Evolutionary conservation across 2,888 invertebrate species (phyloP).

Genomic region (Rhagonycha lutea): DNA sequence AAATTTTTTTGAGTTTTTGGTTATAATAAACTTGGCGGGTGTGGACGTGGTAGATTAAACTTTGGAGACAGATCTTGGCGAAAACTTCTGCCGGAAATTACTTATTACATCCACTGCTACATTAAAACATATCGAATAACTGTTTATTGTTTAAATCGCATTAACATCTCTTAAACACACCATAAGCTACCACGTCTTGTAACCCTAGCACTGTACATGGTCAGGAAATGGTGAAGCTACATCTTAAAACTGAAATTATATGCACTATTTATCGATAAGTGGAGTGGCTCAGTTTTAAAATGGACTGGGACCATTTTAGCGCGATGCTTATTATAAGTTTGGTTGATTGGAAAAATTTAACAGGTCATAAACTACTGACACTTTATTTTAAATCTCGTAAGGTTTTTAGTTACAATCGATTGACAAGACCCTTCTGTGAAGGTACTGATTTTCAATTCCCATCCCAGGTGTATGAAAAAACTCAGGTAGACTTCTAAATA

Average conservation of each 20-base stretch:
- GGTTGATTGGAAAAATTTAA: constrained; percentile 2
- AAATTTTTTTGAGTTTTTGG: not conserved
- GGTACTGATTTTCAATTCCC: not conserved
- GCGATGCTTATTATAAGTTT: not conserved
- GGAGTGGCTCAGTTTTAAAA: not conserved
- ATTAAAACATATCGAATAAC: constrained; percentile 10
- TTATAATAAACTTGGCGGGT: too few relatives aligned
- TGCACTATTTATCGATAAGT: not conserved
- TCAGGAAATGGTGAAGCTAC: not conserved
- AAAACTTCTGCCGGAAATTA: not conserved
- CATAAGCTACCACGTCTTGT: constrained; percentile 13
- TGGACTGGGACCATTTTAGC: not conserved
- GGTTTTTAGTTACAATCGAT: constrained; percentile 11
- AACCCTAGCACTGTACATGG: not conserved
- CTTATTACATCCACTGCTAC: not conserved
- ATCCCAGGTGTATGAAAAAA: not conserved
- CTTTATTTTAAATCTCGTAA: constrained; percentile 8
- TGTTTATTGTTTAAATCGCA: constrained; percentile 3
- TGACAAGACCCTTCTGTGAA: not conserved
- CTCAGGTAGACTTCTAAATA: not conserved
- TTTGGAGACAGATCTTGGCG: not conserved
- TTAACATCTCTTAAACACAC: constrained; percentile 20
- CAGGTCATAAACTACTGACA: constrained; percentile 11
- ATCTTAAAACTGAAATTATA: not conserved
- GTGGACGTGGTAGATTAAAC: not conserved